Evolutionary conservation across 2,113 vertebrate species (phyloP), one percentile per base, ranked within the genome.

Genomic region (Eulemur rufifrons): DNA sequence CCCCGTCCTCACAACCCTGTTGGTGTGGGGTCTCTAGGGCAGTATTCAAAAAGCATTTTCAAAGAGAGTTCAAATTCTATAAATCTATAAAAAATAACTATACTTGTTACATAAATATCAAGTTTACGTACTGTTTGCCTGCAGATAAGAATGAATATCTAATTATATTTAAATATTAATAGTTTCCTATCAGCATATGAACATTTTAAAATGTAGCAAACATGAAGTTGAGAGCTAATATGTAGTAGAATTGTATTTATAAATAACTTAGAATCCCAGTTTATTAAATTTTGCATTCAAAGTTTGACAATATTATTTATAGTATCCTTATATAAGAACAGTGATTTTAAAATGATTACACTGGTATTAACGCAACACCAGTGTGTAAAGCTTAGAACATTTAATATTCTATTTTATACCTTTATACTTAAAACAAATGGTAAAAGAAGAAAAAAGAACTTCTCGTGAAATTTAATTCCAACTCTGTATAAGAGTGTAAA

Each of bases 131-230:
- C 83, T 23, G 47, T 27, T 5, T 59, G 3, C 15, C 45, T 45
- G 10, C 1, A 56, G 17, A 45, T 47, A 74, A 83, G 14, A 4
- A 37, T 10, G 1, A 29, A 21, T 89, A 68, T 32, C 23, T 81
- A 27, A 15, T 20, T 54, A 66, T 23, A 69, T 56, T 94, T 64
- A 52, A 56, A 61, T 27, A 61, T 61, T 61, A 61, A 39, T 34
- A 27, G 34, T 32, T 77, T 89, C 64, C 9, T 59, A 15, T 86
- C 18, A 39, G 47, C 9, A 64, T 50, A 64, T 18, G 32, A 11
- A 89, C 14, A 82, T 45, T 95, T 92, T 82, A 32, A 82, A 68
- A 18, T 47, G 25, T 69, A 32, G 21, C 21, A 64, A 86, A 77
- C 13, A n/a, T 76, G 2, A 71, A 56, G 6, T n/a, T 80, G 15